Percentiles rank a stretch among this genome's conserved stretches.
Evolutionary conservation across 2,888 invertebrate species (phyloP).

Genomic region (Galerucella calmariensis): DNA sequence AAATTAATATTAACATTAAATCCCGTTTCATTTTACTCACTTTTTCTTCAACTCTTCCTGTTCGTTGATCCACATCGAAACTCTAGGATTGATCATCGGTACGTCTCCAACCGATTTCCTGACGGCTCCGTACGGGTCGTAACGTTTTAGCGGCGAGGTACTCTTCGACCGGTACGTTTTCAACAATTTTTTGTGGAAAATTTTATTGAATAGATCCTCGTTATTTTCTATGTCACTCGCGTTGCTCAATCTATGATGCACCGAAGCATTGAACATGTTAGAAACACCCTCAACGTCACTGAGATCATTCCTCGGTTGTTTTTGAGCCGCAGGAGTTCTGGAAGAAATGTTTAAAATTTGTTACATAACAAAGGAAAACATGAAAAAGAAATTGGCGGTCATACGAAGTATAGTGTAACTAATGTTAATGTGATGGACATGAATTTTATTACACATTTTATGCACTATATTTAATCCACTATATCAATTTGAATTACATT

Average conservation of each 20-base stretch:
- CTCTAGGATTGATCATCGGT: conserved; percentile 44
- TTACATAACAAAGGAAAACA: too few relatives aligned
- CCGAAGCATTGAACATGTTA: conserved; percentile 47
- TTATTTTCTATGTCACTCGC: conserved; percentile 47
- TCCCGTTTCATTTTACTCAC: conserved; percentile 3
- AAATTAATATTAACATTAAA: background rate
- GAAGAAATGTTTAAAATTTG: background rate
- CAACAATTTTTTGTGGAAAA: conserved; percentile 43
- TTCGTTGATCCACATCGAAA: conserved; percentile 48
- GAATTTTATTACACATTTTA: too few relatives aligned
- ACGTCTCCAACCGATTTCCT: conserved; percentile 44
- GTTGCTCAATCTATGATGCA: conserved; percentile 37
- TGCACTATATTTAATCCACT: too few relatives aligned
- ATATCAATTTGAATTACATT: too few relatives aligned
- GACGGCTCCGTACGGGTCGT: conserved; percentile 22
- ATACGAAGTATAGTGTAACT: too few relatives aligned
- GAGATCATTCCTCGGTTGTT: conserved; percentile 45
- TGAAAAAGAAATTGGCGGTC: too few relatives aligned
- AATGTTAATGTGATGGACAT: too few relatives aligned
- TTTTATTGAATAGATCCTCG: conserved; percentile 46
- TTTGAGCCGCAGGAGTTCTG: conserved; percentile 28
- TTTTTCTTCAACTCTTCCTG: conserved; percentile 34
- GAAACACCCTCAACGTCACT: conserved; percentile 51
- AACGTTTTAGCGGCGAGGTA: conserved; percentile 36
- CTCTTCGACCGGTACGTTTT: conserved; percentile 46